A percentile compares a stretch with the other conserved stretches of the same genome.
phyloP scores from a whole-genome alignment of 2,797 vertebrate genomes.

The Sebastes elongatus region DNA sequence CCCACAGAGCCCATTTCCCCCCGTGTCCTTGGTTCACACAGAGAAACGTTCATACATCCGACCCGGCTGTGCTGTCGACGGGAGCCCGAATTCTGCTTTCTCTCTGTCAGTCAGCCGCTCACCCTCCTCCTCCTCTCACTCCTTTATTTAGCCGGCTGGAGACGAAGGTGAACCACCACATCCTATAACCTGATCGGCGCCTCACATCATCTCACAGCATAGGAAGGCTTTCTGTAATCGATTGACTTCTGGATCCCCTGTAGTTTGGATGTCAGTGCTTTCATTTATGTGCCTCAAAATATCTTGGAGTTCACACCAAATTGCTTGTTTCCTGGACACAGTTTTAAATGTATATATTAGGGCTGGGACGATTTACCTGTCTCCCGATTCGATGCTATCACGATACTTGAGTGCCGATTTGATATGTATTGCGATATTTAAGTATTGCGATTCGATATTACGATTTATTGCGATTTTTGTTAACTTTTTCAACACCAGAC shows the following conservation, averaged over 20 bases:
- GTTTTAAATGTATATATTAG: background rate
- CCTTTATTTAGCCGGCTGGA: constrained; percentile 57
- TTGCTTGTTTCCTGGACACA: background rate
- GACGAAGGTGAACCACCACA: constrained; percentile 64
- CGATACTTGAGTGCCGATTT: accelerated
- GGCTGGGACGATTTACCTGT: too few relatives aligned
- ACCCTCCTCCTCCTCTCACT: constrained; percentile 4
- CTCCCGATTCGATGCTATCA: too few relatives aligned
- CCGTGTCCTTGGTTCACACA: constrained; percentile 63
- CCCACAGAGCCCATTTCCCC: constrained; percentile 67
- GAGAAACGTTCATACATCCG: constrained; percentile 60
- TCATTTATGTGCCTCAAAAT: constrained; percentile 27
- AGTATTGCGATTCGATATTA: too few relatives aligned
- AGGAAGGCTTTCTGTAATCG: constrained; percentile 52
- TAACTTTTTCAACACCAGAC: too few relatives aligned
- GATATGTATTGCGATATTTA: too few relatives aligned
- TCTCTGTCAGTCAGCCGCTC: constrained; percentile 33
- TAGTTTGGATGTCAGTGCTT: constrained; percentile 50
- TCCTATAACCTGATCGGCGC: constrained; percentile 54
- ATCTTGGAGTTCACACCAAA: background rate
- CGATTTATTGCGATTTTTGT: too few relatives aligned
- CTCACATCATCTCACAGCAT: constrained; percentile 46
- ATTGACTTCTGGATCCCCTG: constrained; percentile 52
- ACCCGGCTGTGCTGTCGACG: constrained; percentile 49
- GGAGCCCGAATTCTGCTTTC: constrained; percentile 41